Base-by-base conservation (phyloP, 2,797 vertebrate genomes). In the Propithecus perrieri region DNA sequence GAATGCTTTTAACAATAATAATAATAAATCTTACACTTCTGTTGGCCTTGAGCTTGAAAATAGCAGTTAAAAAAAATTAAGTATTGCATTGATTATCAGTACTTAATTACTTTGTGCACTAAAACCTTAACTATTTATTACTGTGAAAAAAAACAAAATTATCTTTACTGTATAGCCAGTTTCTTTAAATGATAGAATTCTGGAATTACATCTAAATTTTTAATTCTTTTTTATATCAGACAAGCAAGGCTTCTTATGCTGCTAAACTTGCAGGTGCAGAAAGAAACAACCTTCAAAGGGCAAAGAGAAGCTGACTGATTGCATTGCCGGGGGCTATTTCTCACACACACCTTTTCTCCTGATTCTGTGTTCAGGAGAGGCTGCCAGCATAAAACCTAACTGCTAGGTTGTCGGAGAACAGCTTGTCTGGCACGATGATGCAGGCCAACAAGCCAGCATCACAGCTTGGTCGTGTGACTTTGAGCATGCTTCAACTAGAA, bases 61-160 rank as follows among this genome's bases (percentile, higher is more conserved):
- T 53, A 83, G 24, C 48, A 86, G 17, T 88, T 85, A 69, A 30
- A 89, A 92, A 91, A 96, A 43, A 41, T 65, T 48, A 91, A 96
- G 38, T 72, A n/a, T 92, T 97, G 80, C 71, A 76, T 67, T 92
- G 81, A 83, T 94, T 87, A 72, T 75, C 57, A 71, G 26, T 43
- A 87, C 61, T 78, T 71, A 83, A 89, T 85, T 91, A 67, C 71
- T 50, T 92, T 94, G 79, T 94, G 55, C 79, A 95, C n/a, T 91
- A 59, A 95, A 85, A 91, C 43, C 83, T 69, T 91, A 89, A 76
- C 71, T 91, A 86, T 94, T 96, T 97, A 95, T 95, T 92, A 75
- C 92, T 92, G 72, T 95, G 88, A 92, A 91, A 95, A 71, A 93
- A 94, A 94, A 7, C 10, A 15, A 89, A 87, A 43, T 78, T 53